Conservation (phyloP, 1,140 invertebrate genomes). For the Rhysida immarginata region DNA sequence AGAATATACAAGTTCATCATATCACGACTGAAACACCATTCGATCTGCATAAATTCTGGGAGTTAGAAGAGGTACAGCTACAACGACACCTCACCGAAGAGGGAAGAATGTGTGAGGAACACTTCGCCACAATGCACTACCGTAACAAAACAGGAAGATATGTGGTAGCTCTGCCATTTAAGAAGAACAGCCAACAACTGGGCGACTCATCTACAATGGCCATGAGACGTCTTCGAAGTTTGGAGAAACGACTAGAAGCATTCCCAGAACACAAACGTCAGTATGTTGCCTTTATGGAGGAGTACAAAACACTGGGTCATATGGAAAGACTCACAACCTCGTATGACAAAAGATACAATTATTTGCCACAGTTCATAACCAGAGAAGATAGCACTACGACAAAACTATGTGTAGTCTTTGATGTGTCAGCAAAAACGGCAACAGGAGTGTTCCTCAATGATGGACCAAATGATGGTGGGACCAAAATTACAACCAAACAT, state of each 20-base stretch:
- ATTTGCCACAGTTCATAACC: constrained; percentile 30
- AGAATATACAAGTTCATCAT: neutral
- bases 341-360: neutral
- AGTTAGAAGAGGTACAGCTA: neutral
- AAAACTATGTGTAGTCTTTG: constrained; percentile 27
- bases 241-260: neutral
- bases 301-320: neutral
- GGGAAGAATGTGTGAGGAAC: neutral
- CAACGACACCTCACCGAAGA: neutral
- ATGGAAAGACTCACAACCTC: neutral
- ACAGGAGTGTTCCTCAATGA: constrained; percentile 25
- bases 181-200: neutral
- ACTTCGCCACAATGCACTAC: neutral
- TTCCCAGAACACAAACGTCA: neutral
- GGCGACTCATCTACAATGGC: neutral
- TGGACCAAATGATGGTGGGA: constrained; percentile 16
- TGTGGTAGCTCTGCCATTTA: neutral
- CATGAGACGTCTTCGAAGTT: neutral
- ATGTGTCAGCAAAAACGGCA: constrained; percentile 21
- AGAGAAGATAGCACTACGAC: constrained; percentile 20
- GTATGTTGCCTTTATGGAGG: constrained; percentile 1
- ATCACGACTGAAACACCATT: neutral
- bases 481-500: no score
- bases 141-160: neutral
- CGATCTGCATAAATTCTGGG: neutral